These are phyloP conservation scores for Lophotriccus pileatus DNA, from an alignment of 2,797 vertebrate species.

Conservation along the genomic window DNA sequence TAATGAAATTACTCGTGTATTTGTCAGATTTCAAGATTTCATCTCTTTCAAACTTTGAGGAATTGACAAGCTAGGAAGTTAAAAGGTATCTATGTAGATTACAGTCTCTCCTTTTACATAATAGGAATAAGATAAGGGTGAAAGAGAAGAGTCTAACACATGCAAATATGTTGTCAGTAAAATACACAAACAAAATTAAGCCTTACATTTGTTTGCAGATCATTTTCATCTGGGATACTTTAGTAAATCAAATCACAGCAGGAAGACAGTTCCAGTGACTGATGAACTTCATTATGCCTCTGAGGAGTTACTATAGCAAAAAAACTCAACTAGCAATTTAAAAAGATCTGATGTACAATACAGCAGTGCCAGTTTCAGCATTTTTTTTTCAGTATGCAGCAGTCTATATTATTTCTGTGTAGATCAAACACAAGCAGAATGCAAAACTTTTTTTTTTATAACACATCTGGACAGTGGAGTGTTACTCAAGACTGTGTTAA, in stretches of 20 bases:
- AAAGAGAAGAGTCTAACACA: background rate
- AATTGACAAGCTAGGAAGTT: slow-evolving; percentile 24
- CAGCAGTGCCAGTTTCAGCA: background rate
- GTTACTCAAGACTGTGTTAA: background rate
- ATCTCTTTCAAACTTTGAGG: background rate
- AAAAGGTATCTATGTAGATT: background rate
- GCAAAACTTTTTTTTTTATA: background rate
- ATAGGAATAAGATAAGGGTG: background rate
- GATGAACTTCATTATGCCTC: slow-evolving; percentile 64
- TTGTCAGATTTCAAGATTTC: slow-evolving; percentile 15
- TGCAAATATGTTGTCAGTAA: slow-evolving; percentile 37
- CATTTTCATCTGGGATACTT: slow-evolving; percentile 56
- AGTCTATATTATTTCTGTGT: background rate
- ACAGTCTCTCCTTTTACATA: background rate
- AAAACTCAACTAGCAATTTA: slow-evolving; percentile 32
- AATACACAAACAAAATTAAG: slow-evolving; percentile 51
- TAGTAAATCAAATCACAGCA: slow-evolving; percentile 65
- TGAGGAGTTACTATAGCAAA: slow-evolving; percentile 47
- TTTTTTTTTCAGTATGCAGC: background rate
- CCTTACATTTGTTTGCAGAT: slow-evolving; percentile 58
- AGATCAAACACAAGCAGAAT: background rate
- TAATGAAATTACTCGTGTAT: slow-evolving; percentile 50
- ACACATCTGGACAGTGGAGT: background rate
- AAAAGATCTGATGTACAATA: slow-evolving; percentile 33
- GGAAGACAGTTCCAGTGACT: slow-evolving; percentile 58